Conservation (phyloP, 2,797 vertebrate species). For the Characodon lateralis region DNA sequence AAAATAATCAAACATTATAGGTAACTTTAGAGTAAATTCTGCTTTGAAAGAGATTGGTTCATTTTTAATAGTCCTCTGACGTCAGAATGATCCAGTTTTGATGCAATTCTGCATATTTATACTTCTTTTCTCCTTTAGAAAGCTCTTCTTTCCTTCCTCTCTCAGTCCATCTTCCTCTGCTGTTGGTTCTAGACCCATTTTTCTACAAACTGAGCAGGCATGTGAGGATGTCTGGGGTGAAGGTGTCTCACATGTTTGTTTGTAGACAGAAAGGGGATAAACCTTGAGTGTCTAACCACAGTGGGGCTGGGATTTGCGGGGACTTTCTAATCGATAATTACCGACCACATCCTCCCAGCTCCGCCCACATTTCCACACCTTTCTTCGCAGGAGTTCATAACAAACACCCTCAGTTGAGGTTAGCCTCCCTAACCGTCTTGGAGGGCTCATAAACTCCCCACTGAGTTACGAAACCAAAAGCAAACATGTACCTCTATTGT, state of each 20-base stretch:
- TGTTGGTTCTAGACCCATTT: neutral
- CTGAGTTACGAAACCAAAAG: neutral
- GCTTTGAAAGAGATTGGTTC: neutral
- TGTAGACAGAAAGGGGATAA: conserved; percentile 26
- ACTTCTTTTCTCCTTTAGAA: neutral
- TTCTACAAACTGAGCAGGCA: neutral
- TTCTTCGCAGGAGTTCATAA: neutral
- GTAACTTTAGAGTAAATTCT: neutral
- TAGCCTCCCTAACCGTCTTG: conserved; percentile 26
- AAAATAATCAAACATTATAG: neutral
- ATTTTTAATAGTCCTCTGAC: neutral
- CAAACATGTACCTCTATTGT: conserved; percentile 80
- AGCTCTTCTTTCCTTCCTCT: neutral
- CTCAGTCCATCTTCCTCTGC: neutral
- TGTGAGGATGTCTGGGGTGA: conserved; percentile 5
- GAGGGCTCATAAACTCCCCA: conserved; percentile 39
- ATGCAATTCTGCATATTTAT: neutral
- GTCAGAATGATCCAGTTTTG: neutral
- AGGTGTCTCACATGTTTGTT: neutral
- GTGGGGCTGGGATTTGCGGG: conserved; percentile 48
- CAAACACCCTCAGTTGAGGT: conserved; percentile 39
- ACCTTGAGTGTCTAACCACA: conserved; percentile 46
- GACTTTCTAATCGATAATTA: conserved; percentile 64
- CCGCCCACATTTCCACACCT: conserved; percentile 13
- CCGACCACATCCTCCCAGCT: conserved; percentile 46